Base-by-base conservation (phyloP, 2,797 vertebrate species). In the Pterois miles region DNA sequence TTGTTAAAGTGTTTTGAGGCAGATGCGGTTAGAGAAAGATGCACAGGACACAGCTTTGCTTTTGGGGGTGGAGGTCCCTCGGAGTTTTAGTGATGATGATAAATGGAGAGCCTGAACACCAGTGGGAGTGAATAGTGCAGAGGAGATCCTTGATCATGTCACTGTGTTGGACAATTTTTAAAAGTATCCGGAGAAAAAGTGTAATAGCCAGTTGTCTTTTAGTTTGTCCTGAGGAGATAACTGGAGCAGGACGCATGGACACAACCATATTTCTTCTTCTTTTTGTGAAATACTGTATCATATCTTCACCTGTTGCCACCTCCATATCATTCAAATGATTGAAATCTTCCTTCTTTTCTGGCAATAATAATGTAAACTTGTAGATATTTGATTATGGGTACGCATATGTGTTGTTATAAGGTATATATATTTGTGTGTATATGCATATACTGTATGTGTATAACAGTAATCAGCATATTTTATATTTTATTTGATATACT, bases 41-140 rank as follows among this genome's bases (percentile, higher is more conserved):
- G 36, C 9, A 1, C 50, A 40, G 53, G 72, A 70, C 58, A 20
- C 8, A 8, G 40, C 34, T 64, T 29, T 64, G 25, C 59, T 69
- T 25, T 18, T 13, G 18, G 23, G 43, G 9, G 54, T 22, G 50
- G 59, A 57, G 43, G 70, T 68, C 66, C 36, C 64, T 59, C 0
- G 12, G 54, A 59, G 65, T 71, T 43, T 43, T 27, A 8, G 23
- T 70, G 65, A 65, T 58, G 64, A 53, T 86, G 82, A 86, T 81
- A 60, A 81, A 86, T 85, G 62, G 65, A 18, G 16, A 46, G 68
- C 50, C 71, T 52, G 53, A 62, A 52, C 29, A 71, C 56, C 38
- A 70, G 48, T 25, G 67, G 36, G 65, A 60, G 29, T 0, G 5
- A 36, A 25, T 2, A 48, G 8, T 62, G 33, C 4, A 12, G 33